phyloP scores from a whole-genome alignment of 37 sponge, comb jelly and placozoan species.

The Dysidea cf. avara region DNA sequence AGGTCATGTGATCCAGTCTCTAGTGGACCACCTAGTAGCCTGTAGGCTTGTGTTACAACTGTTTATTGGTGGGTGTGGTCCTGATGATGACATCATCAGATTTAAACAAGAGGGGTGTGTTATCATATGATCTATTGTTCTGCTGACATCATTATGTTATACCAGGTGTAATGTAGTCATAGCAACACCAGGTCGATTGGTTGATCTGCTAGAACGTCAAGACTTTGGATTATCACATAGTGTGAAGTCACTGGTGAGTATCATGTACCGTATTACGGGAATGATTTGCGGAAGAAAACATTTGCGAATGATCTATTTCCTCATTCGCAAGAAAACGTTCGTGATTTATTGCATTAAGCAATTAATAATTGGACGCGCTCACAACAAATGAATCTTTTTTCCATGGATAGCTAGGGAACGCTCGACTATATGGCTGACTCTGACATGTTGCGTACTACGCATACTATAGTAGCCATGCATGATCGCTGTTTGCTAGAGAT shows the following conservation, averaged over 20 bases:
- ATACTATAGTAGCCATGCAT: too few relatives aligned
- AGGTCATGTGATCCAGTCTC: slow-evolving; percentile 58
- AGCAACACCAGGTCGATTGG: slow-evolving; percentile 86
- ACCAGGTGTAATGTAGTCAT: slow-evolving; percentile 55
- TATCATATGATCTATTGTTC: neutral
- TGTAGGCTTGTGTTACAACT: slow-evolving; percentile 18
- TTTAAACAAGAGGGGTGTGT: slow-evolving; percentile 23
- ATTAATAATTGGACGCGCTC: too few relatives aligned
- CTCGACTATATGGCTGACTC: too few relatives aligned
- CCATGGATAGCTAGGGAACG: too few relatives aligned
- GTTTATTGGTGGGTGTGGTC: slow-evolving; percentile 79
- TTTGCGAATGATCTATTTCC: neutral
- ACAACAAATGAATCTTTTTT: too few relatives aligned
- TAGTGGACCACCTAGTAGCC: slow-evolving; percentile 39
- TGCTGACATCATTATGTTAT: neutral
- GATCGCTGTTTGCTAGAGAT: too few relatives aligned
- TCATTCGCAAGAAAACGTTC: neutral
- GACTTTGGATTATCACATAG: slow-evolving; percentile 41
- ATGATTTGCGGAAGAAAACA: too few relatives aligned
- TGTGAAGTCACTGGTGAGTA: slow-evolving; percentile 44
- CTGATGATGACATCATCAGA: slow-evolving; percentile 21
- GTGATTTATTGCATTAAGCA: too few relatives aligned
- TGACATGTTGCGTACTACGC: too few relatives aligned
- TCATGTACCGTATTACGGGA: neutral
- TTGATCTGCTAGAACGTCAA: slow-evolving; percentile 56